phyloP scores from a whole-genome alignment of 2,113 vertebrate species.

The Canis aureus region DNA sequence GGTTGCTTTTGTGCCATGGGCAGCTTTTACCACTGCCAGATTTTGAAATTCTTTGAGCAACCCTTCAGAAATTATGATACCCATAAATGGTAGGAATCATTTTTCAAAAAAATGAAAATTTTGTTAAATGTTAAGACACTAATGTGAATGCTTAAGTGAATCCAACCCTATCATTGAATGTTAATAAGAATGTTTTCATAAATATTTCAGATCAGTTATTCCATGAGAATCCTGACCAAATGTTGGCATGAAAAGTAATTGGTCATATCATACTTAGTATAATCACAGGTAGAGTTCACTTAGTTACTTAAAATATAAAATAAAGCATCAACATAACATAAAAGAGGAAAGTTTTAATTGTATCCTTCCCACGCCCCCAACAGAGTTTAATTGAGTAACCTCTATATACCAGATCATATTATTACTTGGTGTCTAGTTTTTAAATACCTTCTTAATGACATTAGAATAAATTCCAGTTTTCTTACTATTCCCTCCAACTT shows the following conservation, averaged over 20 bases:
- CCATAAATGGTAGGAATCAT: neutral
- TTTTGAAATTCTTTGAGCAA: neutral
- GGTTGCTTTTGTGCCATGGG: neutral
- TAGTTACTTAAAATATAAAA: neutral
- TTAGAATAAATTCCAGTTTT: neutral
- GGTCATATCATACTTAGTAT: neutral
- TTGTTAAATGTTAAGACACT: neutral
- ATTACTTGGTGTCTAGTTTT: neutral
- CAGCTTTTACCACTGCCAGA: neutral
- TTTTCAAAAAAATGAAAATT: neutral
- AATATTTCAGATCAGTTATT: conserved; percentile 8
- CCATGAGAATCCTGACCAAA: neutral
- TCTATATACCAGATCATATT: neutral
- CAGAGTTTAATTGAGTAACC: neutral
- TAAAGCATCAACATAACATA: neutral
- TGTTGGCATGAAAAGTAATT: neutral
- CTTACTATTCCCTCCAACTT: neutral
- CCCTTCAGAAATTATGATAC: neutral
- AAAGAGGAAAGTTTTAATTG: neutral
- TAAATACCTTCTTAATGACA: neutral
- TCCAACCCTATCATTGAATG: neutral
- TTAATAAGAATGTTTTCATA: neutral
- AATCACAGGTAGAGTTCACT: neutral
- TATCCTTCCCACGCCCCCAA: neutral
- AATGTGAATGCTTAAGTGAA: neutral